Conservation (phyloP, 1,140 invertebrate species). For the Frieseomelitta varia region DNA sequence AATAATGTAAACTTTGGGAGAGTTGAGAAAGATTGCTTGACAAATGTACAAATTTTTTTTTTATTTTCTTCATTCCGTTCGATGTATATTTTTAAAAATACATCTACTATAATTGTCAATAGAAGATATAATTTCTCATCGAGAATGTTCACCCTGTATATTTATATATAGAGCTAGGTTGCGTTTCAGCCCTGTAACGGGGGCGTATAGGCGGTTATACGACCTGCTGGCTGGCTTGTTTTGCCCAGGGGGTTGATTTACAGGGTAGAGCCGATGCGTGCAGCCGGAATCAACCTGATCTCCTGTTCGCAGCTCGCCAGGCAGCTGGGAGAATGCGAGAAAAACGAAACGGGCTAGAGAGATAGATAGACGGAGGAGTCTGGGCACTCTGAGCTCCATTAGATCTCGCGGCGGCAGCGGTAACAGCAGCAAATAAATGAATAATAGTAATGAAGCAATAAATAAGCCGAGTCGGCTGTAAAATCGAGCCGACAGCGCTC, state of each 20-base stretch:
- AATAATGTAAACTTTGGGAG: no score
- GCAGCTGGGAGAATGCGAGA: neutral
- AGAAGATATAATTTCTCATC: no score
- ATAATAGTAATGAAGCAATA: conserved; percentile 69
- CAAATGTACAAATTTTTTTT: no score
- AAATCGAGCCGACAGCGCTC: neutral
- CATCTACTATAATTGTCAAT: no score
- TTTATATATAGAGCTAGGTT: neutral
- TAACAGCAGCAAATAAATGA: conserved; percentile 59
- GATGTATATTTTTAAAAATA: no score
- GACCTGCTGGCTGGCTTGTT: neutral
- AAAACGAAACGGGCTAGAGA: neutral
- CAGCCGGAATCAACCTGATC: neutral
- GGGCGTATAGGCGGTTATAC: conserved; percentile 8
- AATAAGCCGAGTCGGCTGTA: conserved; percentile 46
- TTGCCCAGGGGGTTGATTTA: conserved; percentile 56
- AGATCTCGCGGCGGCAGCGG: neutral
- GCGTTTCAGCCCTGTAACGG: neutral
- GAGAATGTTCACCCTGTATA: no score
- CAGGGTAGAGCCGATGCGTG: conserved; percentile 36
- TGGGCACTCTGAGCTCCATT: conserved; percentile 51
- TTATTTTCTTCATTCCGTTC: no score
- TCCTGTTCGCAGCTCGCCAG: neutral
- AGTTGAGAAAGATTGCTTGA: no score
- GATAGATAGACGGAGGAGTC: neutral